A percentile compares a stretch with the other conserved stretches of the same genome.
Conservation (phyloP, 1,140 invertebrate genomes). For the Drosophila auraria region DNA sequence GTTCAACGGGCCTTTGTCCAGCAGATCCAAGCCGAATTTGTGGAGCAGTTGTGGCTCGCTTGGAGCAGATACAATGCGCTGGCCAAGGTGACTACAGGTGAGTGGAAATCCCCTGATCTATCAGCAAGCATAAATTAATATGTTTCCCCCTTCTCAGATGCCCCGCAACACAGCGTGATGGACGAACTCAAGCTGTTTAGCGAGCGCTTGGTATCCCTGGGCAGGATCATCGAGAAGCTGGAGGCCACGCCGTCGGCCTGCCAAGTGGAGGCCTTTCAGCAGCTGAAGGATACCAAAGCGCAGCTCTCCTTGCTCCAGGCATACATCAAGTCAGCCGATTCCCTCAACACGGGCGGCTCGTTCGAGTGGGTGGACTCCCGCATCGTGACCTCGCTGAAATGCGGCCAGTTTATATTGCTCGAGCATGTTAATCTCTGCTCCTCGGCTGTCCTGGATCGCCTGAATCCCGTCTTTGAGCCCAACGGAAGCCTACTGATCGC, state of each 20-base stretch:
- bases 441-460: constrained; percentile 97
- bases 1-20: constrained; percentile 78
- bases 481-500: constrained; percentile 95
- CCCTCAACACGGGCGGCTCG: constrained; percentile 91
- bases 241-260: constrained; percentile 44
- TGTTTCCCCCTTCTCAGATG: constrained; percentile 17
- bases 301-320: constrained; percentile 47
- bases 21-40: constrained; percentile 35
- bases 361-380: constrained; percentile 99
- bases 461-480: constrained; percentile 98
- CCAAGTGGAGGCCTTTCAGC: constrained; percentile 25
- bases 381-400: constrained; percentile 89
- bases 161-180: constrained; percentile 52
- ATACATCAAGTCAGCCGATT: constrained; percentile 85
- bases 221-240: constrained; percentile 48
- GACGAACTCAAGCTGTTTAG: constrained; percentile 68
- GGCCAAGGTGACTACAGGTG: constrained; percentile 57
- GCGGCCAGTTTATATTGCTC: constrained; percentile 86
- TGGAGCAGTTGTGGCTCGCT: constrained; percentile 47
- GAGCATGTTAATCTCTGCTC: constrained; percentile 99
- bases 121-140: background rate
- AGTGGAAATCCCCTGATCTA: background rate
- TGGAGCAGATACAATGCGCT: constrained; percentile 77
- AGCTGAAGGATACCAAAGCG: constrained; percentile 38
- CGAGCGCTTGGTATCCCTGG: constrained; percentile 52